These are phyloP conservation scores for Coelopa pilipes DNA, from an alignment of 2,888 invertebrate species.

Conservation along the genomic window DNA sequence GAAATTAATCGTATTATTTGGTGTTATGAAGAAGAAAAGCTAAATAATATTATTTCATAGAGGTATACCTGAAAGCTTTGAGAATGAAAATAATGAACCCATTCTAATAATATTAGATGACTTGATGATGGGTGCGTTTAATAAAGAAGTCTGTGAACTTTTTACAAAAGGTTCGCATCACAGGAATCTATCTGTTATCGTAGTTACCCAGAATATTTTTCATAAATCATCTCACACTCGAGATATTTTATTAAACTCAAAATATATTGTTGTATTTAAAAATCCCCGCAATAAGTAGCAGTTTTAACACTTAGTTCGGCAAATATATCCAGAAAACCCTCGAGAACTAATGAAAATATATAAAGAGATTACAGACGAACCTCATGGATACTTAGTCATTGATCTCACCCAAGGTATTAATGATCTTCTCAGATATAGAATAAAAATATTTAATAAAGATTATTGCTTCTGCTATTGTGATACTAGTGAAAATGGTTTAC, in stretches of 20 bases:
- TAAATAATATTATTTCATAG: no score
- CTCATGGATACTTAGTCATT: constrained; percentile 28
- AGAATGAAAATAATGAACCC: not conserved
- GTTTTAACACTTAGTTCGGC: constrained; percentile 22
- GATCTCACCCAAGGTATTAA: constrained; percentile 24
- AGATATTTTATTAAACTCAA: not conserved
- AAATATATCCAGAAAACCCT: constrained; percentile 33
- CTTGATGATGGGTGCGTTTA: no score
- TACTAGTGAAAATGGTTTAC: constrained; percentile 5
- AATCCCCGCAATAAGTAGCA: constrained; percentile 34
- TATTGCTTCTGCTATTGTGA: constrained; percentile 6
- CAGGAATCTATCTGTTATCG: no score
- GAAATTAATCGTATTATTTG: no score
- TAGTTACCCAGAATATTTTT: no score
- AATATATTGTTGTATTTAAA: constrained; percentile 30
- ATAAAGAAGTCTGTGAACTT: no score
- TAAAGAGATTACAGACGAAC: constrained; percentile 20
- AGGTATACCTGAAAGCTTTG: not conserved
- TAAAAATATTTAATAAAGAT: constrained; percentile 33
- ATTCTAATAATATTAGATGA: constrained; percentile 1
- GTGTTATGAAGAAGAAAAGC: no score
- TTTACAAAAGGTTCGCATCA: no score
- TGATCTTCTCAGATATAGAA: constrained; percentile 30
- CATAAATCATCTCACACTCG: no score
- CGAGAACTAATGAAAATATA: constrained; percentile 13